A percentile compares a stretch with the other conserved stretches of the same genome.
phyloP scores from a whole-genome alignment of 2,888 invertebrate genomes.

The Fissipunctia ypsillon region DNA sequence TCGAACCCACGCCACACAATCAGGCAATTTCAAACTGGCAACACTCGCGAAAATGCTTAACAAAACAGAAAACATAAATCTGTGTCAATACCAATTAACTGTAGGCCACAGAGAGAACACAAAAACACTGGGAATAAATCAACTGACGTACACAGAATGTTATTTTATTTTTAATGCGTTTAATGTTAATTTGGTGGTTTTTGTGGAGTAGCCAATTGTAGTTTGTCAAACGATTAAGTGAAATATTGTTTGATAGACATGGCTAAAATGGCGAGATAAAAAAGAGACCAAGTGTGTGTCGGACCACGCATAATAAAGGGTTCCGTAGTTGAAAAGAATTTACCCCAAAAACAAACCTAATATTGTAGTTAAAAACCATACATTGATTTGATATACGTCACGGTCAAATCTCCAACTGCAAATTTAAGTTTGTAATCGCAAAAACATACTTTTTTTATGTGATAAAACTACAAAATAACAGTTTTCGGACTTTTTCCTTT shows the following conservation, averaged over 20 bases:
- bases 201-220: slow-evolving; percentile 24
- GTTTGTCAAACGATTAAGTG: slow-evolving; percentile 18
- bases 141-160: slow-evolving; percentile 56
- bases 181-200: slow-evolving; percentile 55
- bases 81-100: slow-evolving; percentile 81
- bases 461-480: too few relatives aligned
- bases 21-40: slow-evolving; percentile 44
- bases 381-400: too few relatives aligned
- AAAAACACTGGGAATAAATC: slow-evolving; percentile 68
- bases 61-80: slow-evolving; percentile 77
- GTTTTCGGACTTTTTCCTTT: too few relatives aligned
- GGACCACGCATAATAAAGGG: too few relatives aligned
- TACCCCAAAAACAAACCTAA: too few relatives aligned
- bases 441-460: too few relatives aligned
- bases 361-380: too few relatives aligned
- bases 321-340: too few relatives aligned
- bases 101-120: slow-evolving; percentile 64
- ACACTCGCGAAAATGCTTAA: slow-evolving; percentile 66
- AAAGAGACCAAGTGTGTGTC: too few relatives aligned
- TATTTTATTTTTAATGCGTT: slow-evolving; percentile 61
- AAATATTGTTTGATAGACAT: not conserved
- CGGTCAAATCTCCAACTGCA: too few relatives aligned
- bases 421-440: too few relatives aligned
- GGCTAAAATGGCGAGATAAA: not conserved
- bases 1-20: slow-evolving; percentile 55